A percentile compares a stretch with the other conserved stretches of the same genome.
Evolutionary conservation across 2,888 invertebrate genomes (phyloP).

Genomic region (Cantharis flavilabris): DNA sequence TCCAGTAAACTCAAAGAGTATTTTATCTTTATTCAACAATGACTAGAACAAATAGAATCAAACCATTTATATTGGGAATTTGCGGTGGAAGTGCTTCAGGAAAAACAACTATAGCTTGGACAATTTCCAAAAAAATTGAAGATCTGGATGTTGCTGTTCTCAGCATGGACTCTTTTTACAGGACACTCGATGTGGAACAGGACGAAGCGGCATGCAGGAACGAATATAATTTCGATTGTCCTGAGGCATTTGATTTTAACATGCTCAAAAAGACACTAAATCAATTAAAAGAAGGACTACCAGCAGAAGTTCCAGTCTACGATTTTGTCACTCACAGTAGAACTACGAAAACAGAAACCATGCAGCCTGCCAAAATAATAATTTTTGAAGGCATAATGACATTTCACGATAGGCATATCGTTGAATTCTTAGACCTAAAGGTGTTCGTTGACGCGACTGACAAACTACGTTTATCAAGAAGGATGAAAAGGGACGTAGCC

Average conservation of each 20-base stretch:
- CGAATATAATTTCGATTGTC: conserved; percentile 99
- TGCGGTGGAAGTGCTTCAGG: conserved; percentile 99
- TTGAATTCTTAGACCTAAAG: conserved; percentile 94
- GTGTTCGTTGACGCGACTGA: conserved; percentile 99
- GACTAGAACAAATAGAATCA: neutral
- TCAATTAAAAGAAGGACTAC: conserved; percentile 89
- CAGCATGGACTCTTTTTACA: conserved; percentile 99
- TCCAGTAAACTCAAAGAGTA: no score
- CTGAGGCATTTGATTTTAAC: conserved; percentile 98
- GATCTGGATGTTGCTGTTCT: conserved; percentile 98
- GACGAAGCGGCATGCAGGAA: conserved; percentile 82
- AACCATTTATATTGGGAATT: conserved; percentile 68
- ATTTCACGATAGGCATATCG: conserved; percentile 85
- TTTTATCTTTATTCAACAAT: no score
- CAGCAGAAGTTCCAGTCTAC: conserved; percentile 97
- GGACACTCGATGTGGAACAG: conserved; percentile 92
- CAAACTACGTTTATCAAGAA: conserved; percentile 89
- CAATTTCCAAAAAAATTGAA: conserved; percentile 92
- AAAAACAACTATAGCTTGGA: conserved; percentile 97
- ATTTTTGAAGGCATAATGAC: conserved; percentile 98
- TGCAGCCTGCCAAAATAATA: conserved; percentile 99
- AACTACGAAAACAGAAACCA: conserved; percentile 91
- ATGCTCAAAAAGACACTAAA: conserved; percentile 81
- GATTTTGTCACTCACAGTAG: conserved; percentile 93
- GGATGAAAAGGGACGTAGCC: conserved; percentile 85